Evolutionary conservation across 2,113 vertebrate species (phyloP).

Genomic region (Pitta sordida): DNA sequence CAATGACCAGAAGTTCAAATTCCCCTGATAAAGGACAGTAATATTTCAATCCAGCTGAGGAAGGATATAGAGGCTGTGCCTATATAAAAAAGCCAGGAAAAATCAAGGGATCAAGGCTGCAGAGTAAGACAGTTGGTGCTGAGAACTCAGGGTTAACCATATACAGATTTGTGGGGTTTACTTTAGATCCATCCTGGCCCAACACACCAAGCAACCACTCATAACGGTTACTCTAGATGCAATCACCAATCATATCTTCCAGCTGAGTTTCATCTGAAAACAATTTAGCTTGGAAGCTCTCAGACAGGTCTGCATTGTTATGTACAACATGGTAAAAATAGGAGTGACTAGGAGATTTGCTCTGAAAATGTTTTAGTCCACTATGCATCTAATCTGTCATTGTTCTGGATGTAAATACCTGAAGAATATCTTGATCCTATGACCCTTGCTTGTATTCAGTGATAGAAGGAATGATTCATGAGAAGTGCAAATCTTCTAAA

Average conservation of each 20-base stretch:
- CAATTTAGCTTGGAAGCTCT: not conserved
- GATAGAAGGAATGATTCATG: not conserved
- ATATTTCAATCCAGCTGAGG: not conserved
- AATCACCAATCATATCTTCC: not conserved
- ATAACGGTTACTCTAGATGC: not conserved
- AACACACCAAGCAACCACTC: not conserved
- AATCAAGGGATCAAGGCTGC: not conserved
- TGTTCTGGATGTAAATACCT: not conserved
- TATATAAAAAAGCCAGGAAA: not conserved
- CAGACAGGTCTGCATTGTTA: not conserved
- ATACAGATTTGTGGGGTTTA: not conserved
- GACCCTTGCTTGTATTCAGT: not conserved
- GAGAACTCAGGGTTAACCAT: not conserved
- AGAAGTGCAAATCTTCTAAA: not conserved
- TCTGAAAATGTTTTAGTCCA: not conserved
- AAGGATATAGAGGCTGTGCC: not conserved
- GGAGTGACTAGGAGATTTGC: not conserved
- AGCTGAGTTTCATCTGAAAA: not conserved
- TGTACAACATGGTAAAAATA: not conserved
- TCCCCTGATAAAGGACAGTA: not conserved
- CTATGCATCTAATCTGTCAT: not conserved
- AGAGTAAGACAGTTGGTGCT: fast-evolving
- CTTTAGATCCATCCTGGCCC: not conserved
- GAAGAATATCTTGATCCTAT: not conserved
- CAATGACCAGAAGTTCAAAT: not conserved